Percentiles rank a stretch among this genome's conserved stretches.
These are phyloP conservation scores for Alsophila aescularia DNA, from an alignment of 2,888 invertebrate genomes.

Conservation along the genomic window DNA sequence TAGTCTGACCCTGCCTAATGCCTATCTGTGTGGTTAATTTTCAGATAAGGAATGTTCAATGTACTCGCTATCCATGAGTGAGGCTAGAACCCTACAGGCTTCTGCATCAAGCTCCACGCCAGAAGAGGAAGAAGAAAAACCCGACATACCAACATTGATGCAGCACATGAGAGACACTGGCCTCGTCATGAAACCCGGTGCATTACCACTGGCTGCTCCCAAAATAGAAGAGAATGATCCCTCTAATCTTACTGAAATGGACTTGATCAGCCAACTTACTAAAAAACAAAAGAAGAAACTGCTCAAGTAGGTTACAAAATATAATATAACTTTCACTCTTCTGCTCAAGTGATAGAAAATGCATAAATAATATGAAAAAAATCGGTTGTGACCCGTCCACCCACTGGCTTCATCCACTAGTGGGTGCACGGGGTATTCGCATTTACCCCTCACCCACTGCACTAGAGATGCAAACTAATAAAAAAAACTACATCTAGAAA, in stretches of 20 bases:
- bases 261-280: conserved; percentile 92
- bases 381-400: too few species aligned
- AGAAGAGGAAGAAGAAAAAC: conserved; percentile 86
- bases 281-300: conserved; percentile 96
- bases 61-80: conserved; percentile 93
- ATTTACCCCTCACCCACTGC: too few species aligned
- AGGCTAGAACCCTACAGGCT: conserved; percentile 89
- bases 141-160: conserved; percentile 88
- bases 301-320: conserved; percentile 86
- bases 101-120: conserved; percentile 82
- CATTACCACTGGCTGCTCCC: conserved; percentile 82
- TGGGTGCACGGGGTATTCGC: too few species aligned
- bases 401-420: too few species aligned
- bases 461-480: too few species aligned
- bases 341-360: too few species aligned
- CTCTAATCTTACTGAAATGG: conserved; percentile 86
- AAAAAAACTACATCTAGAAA: too few species aligned
- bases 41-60: conserved; percentile 97
- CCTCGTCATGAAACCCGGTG: conserved; percentile 92
- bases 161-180: conserved; percentile 97
- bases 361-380: too few species aligned
- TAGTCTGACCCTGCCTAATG: too few species aligned
- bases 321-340: too few species aligned
- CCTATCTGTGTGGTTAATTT: conserved; percentile 1
- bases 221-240: conserved; percentile 86